Evolutionary conservation across 2,888 invertebrate genomes (phyloP).

Genomic region (Encarsia formosa): DNA sequence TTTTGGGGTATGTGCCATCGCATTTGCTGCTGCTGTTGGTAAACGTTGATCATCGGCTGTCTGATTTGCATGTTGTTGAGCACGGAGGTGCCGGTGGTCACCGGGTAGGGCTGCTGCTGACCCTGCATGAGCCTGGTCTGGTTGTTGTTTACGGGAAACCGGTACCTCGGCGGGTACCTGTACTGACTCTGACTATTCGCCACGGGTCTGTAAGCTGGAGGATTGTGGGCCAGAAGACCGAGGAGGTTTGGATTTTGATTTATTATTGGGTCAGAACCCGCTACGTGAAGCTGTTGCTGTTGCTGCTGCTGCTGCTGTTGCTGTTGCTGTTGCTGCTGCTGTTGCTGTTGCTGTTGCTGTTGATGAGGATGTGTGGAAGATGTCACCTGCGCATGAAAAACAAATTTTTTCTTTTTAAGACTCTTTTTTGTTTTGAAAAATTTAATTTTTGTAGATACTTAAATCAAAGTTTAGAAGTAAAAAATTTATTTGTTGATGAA

Average conservation of each 20-base stretch:
- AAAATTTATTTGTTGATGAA: too few species aligned
- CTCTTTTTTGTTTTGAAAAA: too few species aligned
- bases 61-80: constrained; percentile 41
- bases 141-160: constrained; percentile 7
- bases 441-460: too few species aligned
- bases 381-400: constrained; percentile 49
- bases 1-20: constrained; percentile 78
- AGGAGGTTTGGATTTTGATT: constrained; percentile 44
- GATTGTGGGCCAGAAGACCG: constrained; percentile 43
- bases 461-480: too few species aligned
- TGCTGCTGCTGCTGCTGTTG: constrained; percentile 44
- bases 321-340: constrained; percentile 37
- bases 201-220: constrained; percentile 41
- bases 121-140: constrained; percentile 34
- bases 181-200: constrained; percentile 12
- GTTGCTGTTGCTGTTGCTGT: constrained; percentile 43
- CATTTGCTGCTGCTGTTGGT: constrained; percentile 33
- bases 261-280: constrained; percentile 21
- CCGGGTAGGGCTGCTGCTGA: constrained; percentile 38
- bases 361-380: constrained; percentile 61
- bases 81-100: constrained; percentile 38
- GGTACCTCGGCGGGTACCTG: constrained; percentile 7
- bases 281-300: constrained; percentile 45
- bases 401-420: background rate
- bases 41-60: constrained; percentile 38